Conservation (phyloP, 2,113 vertebrate genomes). For the Sclerurus mexicanus region DNA sequence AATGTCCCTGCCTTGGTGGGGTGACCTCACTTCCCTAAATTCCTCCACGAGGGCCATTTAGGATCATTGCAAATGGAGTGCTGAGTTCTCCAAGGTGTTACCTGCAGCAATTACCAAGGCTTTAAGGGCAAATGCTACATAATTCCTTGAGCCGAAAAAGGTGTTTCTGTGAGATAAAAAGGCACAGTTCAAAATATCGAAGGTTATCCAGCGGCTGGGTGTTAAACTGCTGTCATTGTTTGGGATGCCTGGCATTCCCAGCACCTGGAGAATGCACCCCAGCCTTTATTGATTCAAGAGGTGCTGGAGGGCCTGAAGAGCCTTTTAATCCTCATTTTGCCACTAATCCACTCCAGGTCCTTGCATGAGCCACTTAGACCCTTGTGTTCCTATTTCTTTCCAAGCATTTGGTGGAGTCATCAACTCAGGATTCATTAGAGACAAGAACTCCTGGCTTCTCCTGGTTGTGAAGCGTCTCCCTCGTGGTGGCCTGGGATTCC, state of each 20-base stretch:
- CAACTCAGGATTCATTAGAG: neutral
- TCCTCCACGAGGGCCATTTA: neutral
- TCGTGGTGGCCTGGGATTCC: neutral
- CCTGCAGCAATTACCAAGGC: neutral
- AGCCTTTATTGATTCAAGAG: neutral
- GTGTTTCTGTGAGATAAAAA: neutral
- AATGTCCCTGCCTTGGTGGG: rapidly evolving
- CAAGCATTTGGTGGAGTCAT: neutral
- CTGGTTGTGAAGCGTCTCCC: neutral
- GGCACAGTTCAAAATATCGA: neutral
- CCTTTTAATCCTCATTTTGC: neutral
- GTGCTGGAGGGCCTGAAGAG: neutral
- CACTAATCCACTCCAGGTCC: neutral
- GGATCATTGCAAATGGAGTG: neutral
- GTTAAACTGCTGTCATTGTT: neutral
- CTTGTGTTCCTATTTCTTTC: neutral
- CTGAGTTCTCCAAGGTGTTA: conserved; percentile 1
- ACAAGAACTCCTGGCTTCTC: neutral
- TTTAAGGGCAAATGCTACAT: neutral
- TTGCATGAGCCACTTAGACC: neutral
- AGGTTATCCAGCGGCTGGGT: neutral
- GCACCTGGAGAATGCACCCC: neutral
- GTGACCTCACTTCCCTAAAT: neutral
- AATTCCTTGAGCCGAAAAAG: conserved; percentile 12
- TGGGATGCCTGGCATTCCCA: neutral